A percentile compares a stretch with the other conserved stretches of the same genome.
Conservation (phyloP, 2,113 vertebrate genomes). For the Bungarus multicinctus region DNA sequence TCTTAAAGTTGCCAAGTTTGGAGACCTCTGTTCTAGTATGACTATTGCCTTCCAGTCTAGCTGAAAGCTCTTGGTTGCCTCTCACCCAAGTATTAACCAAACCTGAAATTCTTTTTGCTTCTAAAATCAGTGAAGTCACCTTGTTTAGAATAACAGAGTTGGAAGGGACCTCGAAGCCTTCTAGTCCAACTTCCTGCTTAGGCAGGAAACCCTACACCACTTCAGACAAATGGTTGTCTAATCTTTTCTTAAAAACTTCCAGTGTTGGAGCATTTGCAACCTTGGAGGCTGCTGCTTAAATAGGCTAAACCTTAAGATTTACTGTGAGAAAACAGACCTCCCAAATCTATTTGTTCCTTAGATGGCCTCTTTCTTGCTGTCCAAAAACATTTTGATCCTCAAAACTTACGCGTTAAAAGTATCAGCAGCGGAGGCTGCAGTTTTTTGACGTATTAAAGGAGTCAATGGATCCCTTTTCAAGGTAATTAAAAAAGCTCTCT, state of each 20-base stretch:
- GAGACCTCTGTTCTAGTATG: neutral
- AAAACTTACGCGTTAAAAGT: neutral
- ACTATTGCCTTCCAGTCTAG: neutral
- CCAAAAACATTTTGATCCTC: neutral
- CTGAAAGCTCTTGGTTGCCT: neutral
- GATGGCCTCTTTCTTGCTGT: neutral
- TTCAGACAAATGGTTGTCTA: no score
- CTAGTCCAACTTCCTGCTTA: no score
- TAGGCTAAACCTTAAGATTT: neutral
- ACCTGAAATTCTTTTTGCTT: neutral
- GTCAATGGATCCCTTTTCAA: slow-evolving; percentile 27
- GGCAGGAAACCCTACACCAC: no score
- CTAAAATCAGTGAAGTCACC: neutral
- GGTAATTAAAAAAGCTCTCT: slow-evolving; percentile 8
- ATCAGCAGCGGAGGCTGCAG: neutral
- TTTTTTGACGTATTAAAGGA: neutral
- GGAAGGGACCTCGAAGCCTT: no score
- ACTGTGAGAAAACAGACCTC: neutral
- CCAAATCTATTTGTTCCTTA: neutral
- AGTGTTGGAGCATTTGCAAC: no score
- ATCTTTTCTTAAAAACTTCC: no score
- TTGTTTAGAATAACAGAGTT: no score
- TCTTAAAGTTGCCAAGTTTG: no score
- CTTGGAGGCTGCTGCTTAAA: neutral
- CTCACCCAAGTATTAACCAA: neutral